phyloP scores from a whole-genome alignment of 2,888 invertebrate species.

The Theodoxus fluviatilis region DNA sequence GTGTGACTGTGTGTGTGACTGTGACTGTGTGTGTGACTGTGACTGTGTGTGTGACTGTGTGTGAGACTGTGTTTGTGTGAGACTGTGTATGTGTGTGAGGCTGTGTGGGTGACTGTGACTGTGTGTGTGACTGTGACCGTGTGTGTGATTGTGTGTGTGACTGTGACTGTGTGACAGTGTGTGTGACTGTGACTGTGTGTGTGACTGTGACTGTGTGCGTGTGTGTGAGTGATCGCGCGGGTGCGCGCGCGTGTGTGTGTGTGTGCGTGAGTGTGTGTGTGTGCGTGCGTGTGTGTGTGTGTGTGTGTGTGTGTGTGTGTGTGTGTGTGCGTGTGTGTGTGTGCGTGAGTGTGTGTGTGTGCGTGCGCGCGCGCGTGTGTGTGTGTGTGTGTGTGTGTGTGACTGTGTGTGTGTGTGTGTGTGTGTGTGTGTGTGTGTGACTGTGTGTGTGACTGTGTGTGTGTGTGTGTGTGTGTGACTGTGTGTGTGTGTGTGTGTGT shows the following conservation, averaged over 20 bases:
- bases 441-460: constrained; percentile 26
- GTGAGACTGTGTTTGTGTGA: not conserved
- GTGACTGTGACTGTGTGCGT: not conserved
- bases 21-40: too few species aligned
- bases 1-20: too few species aligned
- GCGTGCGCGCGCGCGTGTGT: constrained; percentile 27
- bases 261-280: constrained; percentile 28
- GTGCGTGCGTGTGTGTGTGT: constrained; percentile 27
- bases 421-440: constrained; percentile 25
- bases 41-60: too few species aligned
- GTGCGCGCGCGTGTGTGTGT: constrained; percentile 2
- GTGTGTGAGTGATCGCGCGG: not conserved
- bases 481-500: constrained; percentile 28
- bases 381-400: constrained; percentile 25
- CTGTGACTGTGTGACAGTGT: not conserved
- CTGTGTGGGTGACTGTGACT: too few species aligned
- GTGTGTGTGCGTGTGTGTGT: constrained; percentile 26
- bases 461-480: constrained; percentile 25
- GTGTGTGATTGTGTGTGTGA: not conserved
- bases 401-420: constrained; percentile 23
- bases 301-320: constrained; percentile 27
- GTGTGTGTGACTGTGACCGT: constrained; percentile 3
- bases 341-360: constrained; percentile 29
- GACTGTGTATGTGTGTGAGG: not conserved
- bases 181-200: constrained; percentile 2